Evolutionary conservation across 2,797 vertebrate genomes (phyloP), one percentile per base, ranked within the genome.

Genomic region (Sciurus vulgaris): DNA sequence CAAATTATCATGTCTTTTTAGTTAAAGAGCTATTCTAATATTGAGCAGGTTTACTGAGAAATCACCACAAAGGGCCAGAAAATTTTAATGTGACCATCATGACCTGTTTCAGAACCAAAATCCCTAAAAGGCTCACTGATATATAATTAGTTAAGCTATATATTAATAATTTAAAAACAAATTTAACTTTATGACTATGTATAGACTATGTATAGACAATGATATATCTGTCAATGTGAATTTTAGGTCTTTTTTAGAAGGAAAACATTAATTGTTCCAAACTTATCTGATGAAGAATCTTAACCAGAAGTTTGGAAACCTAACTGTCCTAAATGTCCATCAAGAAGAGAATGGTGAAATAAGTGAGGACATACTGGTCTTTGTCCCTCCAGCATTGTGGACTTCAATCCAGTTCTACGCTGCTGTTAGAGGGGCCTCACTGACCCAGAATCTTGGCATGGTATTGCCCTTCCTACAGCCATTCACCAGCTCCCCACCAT

Each of bases 191-290:
- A 54, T 74, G 49, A 77, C 61, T 47, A 2, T n/a, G 24, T 7
- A 61, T n/a, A 89, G 35, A 84, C 28, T 47, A 51, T 22, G 12
- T 51, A 63, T 20, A 86, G 1, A 8, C 69, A 15, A 11, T 24
- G 18, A 88, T 3, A 5, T 30, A 38, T 47, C 38, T 38, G 13
- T 47, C 65, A 91, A 7, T 78, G 69, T 17, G 33, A 33, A 9
- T 10, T 38, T 47, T 38, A 9, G 7, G 9, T 69, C 72, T 54
- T 24, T 86, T 26, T 33, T 41, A 77, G 38, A 38, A 72, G 44
- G n/a, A 86, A 91, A 85, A 89, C 35, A 17, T 49, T 70, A 85
- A 83, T 73, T 73, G n/a, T 26, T 93, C 70, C 44, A 81, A 95
- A 59, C 54, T 59, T 78, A 56, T 61, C 82, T 47, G 20, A 83